These are phyloP conservation scores for Mylabris sibirica DNA, from an alignment of 2,888 invertebrate species.

Conservation along the genomic window DNA sequence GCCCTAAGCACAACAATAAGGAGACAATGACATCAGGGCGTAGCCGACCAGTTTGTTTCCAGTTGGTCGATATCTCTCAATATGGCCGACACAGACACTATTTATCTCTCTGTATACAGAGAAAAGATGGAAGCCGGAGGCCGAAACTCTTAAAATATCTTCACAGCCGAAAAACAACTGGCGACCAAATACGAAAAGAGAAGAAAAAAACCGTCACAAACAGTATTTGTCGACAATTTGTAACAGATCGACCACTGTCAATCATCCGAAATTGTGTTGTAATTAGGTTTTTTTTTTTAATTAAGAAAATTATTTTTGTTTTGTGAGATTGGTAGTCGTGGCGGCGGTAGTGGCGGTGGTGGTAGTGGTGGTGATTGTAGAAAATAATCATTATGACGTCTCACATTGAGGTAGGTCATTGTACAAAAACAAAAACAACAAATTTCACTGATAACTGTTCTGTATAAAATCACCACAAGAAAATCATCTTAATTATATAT, in stretches of 20 bases:
- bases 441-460: slow-evolving; percentile 9
- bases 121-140: slow-evolving; percentile 54
- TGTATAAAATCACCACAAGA: no score
- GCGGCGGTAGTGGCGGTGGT: no score
- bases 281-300: background rate
- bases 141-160: slow-evolving; percentile 29
- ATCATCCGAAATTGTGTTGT: background rate
- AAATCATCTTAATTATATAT: background rate
- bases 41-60: slow-evolving; percentile 51
- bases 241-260: slow-evolving; percentile 37
- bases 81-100: slow-evolving; percentile 57
- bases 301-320: background rate
- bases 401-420: slow-evolving; percentile 47
- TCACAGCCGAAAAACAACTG: background rate
- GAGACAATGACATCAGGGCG: slow-evolving; percentile 56
- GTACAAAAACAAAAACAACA: slow-evolving; percentile 36
- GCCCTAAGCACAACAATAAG: slow-evolving; percentile 40
- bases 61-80: slow-evolving; percentile 60
- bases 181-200: slow-evolving; percentile 39
- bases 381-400: slow-evolving; percentile 19
- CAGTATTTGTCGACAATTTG: slow-evolving; percentile 56
- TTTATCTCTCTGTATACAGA: slow-evolving; percentile 31
- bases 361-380: slow-evolving; percentile 11
- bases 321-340: no score
- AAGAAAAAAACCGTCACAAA: slow-evolving; percentile 39